These are phyloP conservation scores for Epizoanthus ramosus DNA, from an alignment of 92 coral and sea anemone species.

Conservation along the genomic window DNA sequence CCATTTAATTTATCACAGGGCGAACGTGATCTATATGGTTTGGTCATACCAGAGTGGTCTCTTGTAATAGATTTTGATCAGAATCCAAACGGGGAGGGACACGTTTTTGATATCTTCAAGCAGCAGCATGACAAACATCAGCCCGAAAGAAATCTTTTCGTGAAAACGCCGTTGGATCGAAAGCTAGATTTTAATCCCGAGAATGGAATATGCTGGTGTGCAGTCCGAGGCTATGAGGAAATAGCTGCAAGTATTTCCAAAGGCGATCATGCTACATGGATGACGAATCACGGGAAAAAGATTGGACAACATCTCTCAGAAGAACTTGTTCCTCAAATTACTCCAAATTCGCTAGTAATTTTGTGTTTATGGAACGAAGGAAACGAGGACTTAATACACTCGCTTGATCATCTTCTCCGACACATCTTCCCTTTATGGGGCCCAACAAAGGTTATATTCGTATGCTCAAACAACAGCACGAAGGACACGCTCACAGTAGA, in stretches of 20 bases:
- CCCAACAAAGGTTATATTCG: constrained; percentile 62
- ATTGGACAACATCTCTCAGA: constrained; percentile 48
- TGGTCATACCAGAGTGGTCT: constrained; percentile 83
- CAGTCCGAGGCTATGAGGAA: constrained; percentile 80
- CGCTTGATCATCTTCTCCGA: constrained; percentile 59
- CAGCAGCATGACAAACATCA: constrained; percentile 70
- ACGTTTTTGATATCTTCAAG: constrained; percentile 53
- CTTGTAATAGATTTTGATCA: constrained; percentile 81
- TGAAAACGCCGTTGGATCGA: constrained; percentile 67
- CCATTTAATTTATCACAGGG: constrained; percentile 56
- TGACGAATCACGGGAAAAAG: constrained; percentile 65
- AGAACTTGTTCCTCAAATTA: constrained; percentile 64
- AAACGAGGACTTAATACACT: constrained; percentile 57
- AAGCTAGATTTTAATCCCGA: constrained; percentile 67
- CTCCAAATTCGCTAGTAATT: constrained; percentile 67
- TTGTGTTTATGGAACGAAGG: constrained; percentile 74
- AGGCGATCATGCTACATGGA: constrained; percentile 72
- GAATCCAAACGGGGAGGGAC: constrained; percentile 58
- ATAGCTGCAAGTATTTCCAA: constrained; percentile 59
- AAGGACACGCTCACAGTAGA: constrained; percentile 11
- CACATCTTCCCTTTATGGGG: constrained; percentile 62
- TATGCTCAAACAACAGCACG: constrained; percentile 51
- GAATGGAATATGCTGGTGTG: constrained; percentile 82
- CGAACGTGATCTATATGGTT: constrained; percentile 68
- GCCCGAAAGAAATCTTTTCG: constrained; percentile 72